A percentile compares a stretch with the other conserved stretches of the same genome.
These are phyloP conservation scores for Lacerta viridis DNA, from an alignment of 2,797 vertebrate genomes.

Conservation along the genomic window DNA sequence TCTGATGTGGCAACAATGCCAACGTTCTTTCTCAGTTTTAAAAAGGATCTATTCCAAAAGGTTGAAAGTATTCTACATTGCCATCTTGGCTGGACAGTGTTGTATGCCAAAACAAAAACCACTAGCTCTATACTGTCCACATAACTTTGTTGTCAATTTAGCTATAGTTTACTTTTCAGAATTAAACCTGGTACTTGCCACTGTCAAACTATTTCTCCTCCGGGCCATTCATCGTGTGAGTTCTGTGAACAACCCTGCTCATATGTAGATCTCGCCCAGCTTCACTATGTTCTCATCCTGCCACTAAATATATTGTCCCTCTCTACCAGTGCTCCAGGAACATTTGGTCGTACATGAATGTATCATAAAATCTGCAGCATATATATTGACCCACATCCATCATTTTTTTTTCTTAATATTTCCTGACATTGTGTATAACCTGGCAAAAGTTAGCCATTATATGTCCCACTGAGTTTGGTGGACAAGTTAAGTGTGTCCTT, in stretches of 20 bases:
- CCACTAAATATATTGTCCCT: neutral
- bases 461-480: neutral
- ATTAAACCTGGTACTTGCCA: neutral
- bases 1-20: neutral
- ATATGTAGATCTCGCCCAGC: neutral
- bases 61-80: neutral
- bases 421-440: neutral
- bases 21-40: neutral
- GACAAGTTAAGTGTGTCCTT: neutral
- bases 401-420: neutral
- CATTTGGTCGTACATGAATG: neutral
- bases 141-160: neutral
- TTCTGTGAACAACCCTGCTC: neutral
- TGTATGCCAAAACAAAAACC: neutral
- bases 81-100: neutral
- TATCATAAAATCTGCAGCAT: neutral
- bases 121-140: neutral
- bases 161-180: neutral
- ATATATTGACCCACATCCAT: neutral
- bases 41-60: neutral
- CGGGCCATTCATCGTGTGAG: no score
- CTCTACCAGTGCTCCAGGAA: no score
- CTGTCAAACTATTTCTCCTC: neutral
- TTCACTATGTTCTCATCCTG: neutral
- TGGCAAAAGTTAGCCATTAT: neutral